phyloP scores from a whole-genome alignment of 2,888 invertebrate genomes.

The Drosophila falleni region DNA sequence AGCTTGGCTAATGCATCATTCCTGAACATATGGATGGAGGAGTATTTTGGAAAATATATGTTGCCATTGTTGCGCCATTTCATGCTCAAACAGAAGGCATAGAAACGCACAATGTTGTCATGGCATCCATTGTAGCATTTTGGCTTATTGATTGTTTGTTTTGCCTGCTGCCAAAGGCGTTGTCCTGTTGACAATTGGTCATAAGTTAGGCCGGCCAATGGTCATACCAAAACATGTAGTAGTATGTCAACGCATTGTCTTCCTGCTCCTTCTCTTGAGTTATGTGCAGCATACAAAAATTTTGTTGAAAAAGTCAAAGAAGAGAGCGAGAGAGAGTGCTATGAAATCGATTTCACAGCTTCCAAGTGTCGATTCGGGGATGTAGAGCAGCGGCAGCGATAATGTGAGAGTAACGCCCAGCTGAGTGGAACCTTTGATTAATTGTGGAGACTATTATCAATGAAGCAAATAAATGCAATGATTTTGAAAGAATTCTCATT shows the following conservation, averaged over 20 bases:
- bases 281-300: constrained; percentile 49
- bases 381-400: constrained; percentile 43
- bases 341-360: constrained; percentile 59
- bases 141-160: constrained; percentile 74
- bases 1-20: constrained; percentile 62
- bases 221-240: constrained; percentile 58
- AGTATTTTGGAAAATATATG: constrained; percentile 72
- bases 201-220: constrained; percentile 60
- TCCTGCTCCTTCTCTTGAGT: constrained; percentile 40
- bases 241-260: constrained; percentile 71
- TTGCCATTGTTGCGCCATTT: constrained; percentile 71
- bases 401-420: constrained; percentile 68
- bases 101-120: constrained; percentile 67
- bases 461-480: constrained; percentile 11
- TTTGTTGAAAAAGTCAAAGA: constrained; percentile 23
- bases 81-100: constrained; percentile 58
- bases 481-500: not conserved
- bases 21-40: constrained; percentile 50
- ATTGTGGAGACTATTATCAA: constrained; percentile 34
- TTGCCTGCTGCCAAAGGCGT: constrained; percentile 60
- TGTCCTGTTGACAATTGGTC: constrained; percentile 70
- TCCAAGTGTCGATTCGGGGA: constrained; percentile 34
- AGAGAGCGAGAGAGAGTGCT: constrained; percentile 27
- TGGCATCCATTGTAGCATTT: constrained; percentile 53
- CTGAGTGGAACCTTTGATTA: constrained; percentile 47